These are phyloP conservation scores for Melanostigma gelatinosum DNA, from an alignment of 2,113 vertebrate genomes.

Conservation along the genomic window DNA sequence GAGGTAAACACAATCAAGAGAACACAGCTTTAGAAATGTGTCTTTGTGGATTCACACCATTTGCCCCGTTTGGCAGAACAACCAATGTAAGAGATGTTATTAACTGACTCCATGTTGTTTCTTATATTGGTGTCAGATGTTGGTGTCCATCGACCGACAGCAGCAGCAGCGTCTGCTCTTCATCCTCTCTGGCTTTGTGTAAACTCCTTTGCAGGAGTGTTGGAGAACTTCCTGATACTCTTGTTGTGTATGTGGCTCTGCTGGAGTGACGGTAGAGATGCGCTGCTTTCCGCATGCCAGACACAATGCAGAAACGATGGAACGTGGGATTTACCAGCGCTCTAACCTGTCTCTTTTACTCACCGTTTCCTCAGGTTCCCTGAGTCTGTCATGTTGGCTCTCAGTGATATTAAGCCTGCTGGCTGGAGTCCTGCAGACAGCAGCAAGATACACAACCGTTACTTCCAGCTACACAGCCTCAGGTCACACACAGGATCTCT, in stretches of 20 bases:
- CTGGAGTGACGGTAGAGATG: background rate
- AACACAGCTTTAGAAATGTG: background rate
- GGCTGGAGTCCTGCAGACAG: constrained; percentile 16
- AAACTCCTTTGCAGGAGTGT: background rate
- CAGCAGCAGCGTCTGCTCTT: constrained; percentile 3
- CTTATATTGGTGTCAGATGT: background rate
- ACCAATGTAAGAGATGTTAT: background rate
- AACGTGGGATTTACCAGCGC: constrained; percentile 1
- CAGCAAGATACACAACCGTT: background rate
- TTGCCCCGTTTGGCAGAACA: background rate
- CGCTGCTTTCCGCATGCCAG: background rate
- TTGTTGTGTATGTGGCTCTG: constrained; percentile 25
- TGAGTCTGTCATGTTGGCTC: constrained; percentile 34
- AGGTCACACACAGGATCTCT: background rate
- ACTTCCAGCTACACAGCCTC: background rate
- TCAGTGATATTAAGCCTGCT: background rate
- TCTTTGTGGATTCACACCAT: background rate
- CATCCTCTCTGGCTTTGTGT: constrained; percentile 29
- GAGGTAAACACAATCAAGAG: too few relatives aligned
- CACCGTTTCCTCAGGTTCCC: constrained; percentile 5
- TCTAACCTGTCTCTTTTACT: constrained; percentile 41
- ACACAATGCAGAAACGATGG: background rate
- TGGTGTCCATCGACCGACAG: constrained; percentile 12
- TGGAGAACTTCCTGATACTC: constrained; percentile 22
- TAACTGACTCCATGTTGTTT: background rate